These are phyloP conservation scores for Anas acuta DNA, from an alignment of 2,797 vertebrate genomes.

Conservation along the genomic window DNA sequence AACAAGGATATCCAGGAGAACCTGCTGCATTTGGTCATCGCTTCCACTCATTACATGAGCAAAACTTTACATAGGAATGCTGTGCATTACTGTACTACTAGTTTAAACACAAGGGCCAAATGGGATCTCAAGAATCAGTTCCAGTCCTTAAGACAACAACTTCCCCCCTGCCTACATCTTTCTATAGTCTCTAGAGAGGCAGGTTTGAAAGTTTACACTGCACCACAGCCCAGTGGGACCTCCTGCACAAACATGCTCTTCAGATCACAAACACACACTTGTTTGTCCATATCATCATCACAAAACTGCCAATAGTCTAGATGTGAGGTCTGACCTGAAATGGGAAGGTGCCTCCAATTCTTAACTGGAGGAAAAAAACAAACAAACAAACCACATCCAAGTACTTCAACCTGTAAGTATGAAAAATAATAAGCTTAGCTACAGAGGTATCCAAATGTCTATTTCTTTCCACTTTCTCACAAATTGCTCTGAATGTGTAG, in stretches of 20 bases:
- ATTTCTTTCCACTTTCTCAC: not conserved
- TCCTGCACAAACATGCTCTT: not conserved
- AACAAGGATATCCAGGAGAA: not conserved
- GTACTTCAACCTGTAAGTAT: not conserved
- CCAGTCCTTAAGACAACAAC: not conserved
- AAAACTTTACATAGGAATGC: not conserved
- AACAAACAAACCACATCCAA: not conserved
- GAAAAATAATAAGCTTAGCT: not conserved
- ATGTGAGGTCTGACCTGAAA: not conserved
- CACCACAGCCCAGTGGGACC: not conserved
- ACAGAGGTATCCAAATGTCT: rapidly evolving
- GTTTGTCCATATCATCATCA: not conserved
- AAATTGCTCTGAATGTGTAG: not conserved
- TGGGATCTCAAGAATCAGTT: not conserved
- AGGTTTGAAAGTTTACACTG: not conserved
- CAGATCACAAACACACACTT: not conserved
- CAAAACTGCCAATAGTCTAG: not conserved
- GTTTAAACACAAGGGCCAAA: not conserved
- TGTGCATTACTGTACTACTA: not conserved
- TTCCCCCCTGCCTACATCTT: not conserved
- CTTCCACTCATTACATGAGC: not conserved
- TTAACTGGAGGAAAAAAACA: not conserved
- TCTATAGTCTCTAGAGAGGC: not conserved
- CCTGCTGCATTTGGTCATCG: not conserved
- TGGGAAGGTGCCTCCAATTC: not conserved